phyloP scores from a whole-genome alignment of 2,888 invertebrate species.

The Drosophila emarginata region DNA sequence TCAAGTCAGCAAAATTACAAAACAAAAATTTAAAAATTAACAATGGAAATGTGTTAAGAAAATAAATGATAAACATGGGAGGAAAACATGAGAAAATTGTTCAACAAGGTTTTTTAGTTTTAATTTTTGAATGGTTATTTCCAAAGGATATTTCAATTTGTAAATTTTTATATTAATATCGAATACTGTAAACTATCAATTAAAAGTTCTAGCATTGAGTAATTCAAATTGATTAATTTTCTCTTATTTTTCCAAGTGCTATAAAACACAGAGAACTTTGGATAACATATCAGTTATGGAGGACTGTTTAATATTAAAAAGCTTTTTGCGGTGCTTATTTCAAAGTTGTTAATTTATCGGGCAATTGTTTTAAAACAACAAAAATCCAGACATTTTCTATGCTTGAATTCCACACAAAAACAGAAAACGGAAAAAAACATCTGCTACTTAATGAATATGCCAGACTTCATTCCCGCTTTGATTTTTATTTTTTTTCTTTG shows the following conservation, averaged over 20 bases:
- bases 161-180: background rate
- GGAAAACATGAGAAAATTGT: background rate
- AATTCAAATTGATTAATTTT: no score
- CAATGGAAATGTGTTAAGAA: slow-evolving; percentile 4
- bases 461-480: slow-evolving; percentile 21
- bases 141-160: background rate
- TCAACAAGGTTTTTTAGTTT: background rate
- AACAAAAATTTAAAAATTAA: background rate
- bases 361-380: slow-evolving; percentile 6
- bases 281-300: no score
- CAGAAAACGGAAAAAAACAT: background rate
- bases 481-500: background rate
- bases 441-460: slow-evolving; percentile 14
- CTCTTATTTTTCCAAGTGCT: no score
- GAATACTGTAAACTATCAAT: no score
- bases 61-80: background rate
- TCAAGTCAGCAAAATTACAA: background rate
- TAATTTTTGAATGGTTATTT: background rate
- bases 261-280: no score
- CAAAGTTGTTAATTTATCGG: background rate
- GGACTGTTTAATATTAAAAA: background rate
- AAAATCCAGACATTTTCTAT: slow-evolving; percentile 4
- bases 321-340: background rate
- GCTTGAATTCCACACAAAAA: slow-evolving; percentile 12
- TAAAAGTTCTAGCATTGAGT: no score